These are phyloP conservation scores for Leucoraja erinaceus DNA, from an alignment of 2,113 vertebrate species.

Conservation along the genomic window DNA sequence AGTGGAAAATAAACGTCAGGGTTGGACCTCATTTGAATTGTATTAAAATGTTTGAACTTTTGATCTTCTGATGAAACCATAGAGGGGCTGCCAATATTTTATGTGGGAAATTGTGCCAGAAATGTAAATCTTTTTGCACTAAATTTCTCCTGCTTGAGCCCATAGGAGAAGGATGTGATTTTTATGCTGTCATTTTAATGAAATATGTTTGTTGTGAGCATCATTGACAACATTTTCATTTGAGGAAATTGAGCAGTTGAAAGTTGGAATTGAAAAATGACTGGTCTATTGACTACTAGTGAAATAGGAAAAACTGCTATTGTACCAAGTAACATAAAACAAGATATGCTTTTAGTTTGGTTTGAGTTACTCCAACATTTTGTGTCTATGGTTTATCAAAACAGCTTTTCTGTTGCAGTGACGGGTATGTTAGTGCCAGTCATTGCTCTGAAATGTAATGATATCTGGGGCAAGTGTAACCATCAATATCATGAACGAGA, in stretches of 20 bases:
- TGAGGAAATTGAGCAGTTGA: too few species aligned
- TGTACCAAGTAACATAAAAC: neutral
- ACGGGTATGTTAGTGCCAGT: neutral
- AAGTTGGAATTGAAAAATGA: neutral
- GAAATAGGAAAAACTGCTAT: neutral
- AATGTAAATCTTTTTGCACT: constrained; percentile 59
- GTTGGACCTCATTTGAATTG: constrained; percentile 59
- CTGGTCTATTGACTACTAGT: neutral
- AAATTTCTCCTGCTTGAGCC: constrained; percentile 51
- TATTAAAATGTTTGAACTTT: constrained; percentile 58
- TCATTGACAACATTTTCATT: too few species aligned
- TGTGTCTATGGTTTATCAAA: neutral
- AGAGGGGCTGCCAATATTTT: constrained; percentile 66
- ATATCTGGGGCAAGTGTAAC: neutral
- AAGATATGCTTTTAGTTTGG: too few species aligned
- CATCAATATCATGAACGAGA: neutral
- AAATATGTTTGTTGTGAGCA: too few species aligned
- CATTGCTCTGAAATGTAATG: neutral
- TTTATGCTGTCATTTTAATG: neutral
- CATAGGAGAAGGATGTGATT: neutral
- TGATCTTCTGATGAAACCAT: constrained; percentile 46
- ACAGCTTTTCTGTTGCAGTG: neutral
- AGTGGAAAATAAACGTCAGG: constrained; percentile 50
- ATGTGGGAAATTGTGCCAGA: constrained; percentile 51
- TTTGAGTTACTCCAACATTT: too few species aligned